Evolutionary conservation across 2,797 vertebrate genomes (phyloP).

Genomic region (Poecile montanus): DNA sequence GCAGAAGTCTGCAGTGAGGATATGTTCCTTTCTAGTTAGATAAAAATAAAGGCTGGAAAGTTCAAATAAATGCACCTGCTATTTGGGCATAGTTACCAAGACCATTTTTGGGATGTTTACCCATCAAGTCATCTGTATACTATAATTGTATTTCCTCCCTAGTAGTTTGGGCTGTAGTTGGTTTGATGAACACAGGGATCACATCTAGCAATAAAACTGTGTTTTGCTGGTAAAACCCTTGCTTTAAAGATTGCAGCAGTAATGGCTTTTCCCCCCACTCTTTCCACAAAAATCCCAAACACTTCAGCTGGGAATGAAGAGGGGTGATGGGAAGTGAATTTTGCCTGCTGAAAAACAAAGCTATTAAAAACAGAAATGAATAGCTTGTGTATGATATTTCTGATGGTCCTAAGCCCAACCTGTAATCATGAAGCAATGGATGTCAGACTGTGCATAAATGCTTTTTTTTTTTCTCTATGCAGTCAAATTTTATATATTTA

Average conservation of each 20-base stretch:
- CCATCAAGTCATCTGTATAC: background rate
- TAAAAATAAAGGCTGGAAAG: background rate
- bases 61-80: background rate
- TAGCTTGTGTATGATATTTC: background rate
- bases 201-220: background rate
- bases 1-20: background rate
- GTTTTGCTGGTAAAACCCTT: background rate
- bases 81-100: background rate
- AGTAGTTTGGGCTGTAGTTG: background rate
- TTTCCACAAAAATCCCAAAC: background rate
- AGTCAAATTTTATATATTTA: accelerated
- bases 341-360: background rate
- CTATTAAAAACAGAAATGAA: background rate
- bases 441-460: background rate
- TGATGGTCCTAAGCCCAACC: background rate
- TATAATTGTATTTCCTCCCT: background rate
- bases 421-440: background rate
- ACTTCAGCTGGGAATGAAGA: background rate
- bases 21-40: background rate
- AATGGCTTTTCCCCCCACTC: background rate
- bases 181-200: background rate
- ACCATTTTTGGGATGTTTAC: background rate
- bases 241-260: background rate
- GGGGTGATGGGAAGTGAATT: background rate
- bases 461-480: background rate